These are phyloP conservation scores for Macropodus opercularis DNA, from an alignment of 2,797 vertebrate genomes.

Conservation along the genomic window DNA sequence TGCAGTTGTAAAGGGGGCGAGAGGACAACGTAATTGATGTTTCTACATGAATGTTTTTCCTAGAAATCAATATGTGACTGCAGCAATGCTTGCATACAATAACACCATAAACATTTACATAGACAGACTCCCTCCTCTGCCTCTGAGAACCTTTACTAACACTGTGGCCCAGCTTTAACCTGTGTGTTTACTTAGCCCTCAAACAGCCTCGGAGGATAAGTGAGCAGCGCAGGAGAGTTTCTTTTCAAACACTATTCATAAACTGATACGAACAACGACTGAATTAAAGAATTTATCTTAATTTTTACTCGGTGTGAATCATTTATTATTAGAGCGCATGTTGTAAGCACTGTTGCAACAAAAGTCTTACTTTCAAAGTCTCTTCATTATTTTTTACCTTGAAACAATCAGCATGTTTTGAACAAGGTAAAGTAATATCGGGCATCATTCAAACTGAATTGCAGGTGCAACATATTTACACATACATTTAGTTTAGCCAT, in stretches of 20 bases:
- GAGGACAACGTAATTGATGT: constrained; percentile 31
- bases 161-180: not conserved
- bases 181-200: not conserved
- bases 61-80: constrained; percentile 24
- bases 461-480: not conserved
- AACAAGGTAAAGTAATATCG: not conserved
- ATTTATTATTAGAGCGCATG: too few species aligned
- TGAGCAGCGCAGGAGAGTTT: not conserved
- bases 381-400: too few species aligned
- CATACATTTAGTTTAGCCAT: too few species aligned
- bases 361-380: too few species aligned
- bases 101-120: not conserved
- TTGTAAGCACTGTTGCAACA: too few species aligned
- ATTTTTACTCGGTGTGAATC: too few species aligned
- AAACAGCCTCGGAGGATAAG: not conserved
- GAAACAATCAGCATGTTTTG: too few species aligned
- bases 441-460: not conserved
- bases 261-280: too few species aligned
- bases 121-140: not conserved
- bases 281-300: too few species aligned
- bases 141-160: not conserved
- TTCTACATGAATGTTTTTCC: constrained; percentile 34
- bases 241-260: not conserved
- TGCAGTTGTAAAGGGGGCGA: not conserved
- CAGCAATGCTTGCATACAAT: constrained; percentile 5